A percentile compares a stretch with the other conserved stretches of the same genome.
These are phyloP conservation scores for Acanthopagrus latus DNA, from an alignment of 2,797 vertebrate genomes.

Conservation along the genomic window DNA sequence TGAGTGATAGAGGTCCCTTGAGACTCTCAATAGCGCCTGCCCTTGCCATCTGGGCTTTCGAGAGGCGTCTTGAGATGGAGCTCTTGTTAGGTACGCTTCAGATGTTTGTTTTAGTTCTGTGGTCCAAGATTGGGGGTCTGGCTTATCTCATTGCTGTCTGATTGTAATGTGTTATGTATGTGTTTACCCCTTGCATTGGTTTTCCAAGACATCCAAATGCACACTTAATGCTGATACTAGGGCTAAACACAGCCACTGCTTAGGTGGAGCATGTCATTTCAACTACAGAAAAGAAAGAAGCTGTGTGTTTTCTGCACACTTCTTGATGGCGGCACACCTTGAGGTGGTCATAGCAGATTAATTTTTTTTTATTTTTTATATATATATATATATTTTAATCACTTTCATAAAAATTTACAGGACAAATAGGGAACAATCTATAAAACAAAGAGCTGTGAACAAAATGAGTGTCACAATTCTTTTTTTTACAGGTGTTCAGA, in stretches of 20 bases:
- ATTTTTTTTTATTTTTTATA: slow-evolving; percentile 2
- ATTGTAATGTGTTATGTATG: not conserved
- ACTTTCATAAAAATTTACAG: not conserved
- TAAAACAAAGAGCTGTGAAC: not conserved
- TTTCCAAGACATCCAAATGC: not conserved
- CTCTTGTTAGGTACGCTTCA: no score
- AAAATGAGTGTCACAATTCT: not conserved
- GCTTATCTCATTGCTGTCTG: not conserved
- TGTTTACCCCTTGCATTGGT: not conserved
- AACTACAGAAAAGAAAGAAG: not conserved
- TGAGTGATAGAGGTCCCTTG: not conserved
- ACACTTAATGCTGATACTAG: not conserved
- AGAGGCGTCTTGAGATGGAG: no score
- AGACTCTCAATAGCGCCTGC: no score
- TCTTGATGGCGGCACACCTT: not conserved
- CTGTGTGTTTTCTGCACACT: not conserved
- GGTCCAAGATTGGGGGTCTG: not conserved
- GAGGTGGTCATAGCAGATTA: not conserved
- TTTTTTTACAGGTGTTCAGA: not conserved
- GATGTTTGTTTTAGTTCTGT: no score
- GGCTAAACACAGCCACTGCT: not conserved
- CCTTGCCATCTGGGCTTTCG: not conserved
- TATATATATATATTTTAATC: slow-evolving; percentile 14
- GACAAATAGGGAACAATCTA: not conserved
- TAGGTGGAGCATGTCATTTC: not conserved